Percentiles rank a stretch among this genome's conserved stretches.
phyloP scores from a whole-genome alignment of 2,888 invertebrate genomes.

The Belgica antarctica region DNA sequence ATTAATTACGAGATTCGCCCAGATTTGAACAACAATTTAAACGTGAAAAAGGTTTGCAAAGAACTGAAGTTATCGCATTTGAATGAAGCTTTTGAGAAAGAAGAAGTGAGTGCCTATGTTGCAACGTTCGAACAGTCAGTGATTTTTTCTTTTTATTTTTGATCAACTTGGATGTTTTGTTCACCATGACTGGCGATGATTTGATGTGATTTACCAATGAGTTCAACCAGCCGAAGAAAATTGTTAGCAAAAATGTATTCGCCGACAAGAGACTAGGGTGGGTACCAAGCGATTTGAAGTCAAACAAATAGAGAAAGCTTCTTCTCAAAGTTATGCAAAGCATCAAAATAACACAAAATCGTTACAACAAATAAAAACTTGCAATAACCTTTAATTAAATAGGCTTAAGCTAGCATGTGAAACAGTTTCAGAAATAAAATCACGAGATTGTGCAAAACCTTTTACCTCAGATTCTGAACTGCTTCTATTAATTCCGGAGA shows the following conservation, averaged over 20 bases:
- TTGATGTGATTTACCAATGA: too few species aligned
- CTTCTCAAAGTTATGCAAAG: not conserved
- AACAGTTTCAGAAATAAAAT: not conserved
- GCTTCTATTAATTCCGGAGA: not conserved
- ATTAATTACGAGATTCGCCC: too few species aligned
- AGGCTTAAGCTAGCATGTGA: not conserved
- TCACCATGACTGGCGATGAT: too few species aligned
- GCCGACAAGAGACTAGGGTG: not conserved
- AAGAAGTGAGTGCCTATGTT: not conserved
- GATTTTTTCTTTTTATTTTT: too few species aligned
- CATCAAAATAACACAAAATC: not conserved
- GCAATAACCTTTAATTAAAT: too few species aligned
- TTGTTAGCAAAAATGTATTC: too few species aligned
- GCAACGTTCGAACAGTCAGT: too few species aligned
- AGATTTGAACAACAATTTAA: not conserved
- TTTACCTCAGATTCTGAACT: conserved; percentile 19
- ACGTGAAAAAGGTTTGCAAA: not conserved
- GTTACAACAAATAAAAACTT: not conserved
- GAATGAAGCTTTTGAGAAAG: not conserved
- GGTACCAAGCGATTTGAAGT: not conserved
- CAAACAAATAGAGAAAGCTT: conserved; percentile 6
- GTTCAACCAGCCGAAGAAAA: too few species aligned
- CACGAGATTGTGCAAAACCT: not conserved
- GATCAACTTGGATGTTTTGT: too few species aligned
- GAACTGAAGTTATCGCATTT: not conserved